phyloP scores from a whole-genome alignment of 2,113 vertebrate species.

The Pungitius pungitius region DNA sequence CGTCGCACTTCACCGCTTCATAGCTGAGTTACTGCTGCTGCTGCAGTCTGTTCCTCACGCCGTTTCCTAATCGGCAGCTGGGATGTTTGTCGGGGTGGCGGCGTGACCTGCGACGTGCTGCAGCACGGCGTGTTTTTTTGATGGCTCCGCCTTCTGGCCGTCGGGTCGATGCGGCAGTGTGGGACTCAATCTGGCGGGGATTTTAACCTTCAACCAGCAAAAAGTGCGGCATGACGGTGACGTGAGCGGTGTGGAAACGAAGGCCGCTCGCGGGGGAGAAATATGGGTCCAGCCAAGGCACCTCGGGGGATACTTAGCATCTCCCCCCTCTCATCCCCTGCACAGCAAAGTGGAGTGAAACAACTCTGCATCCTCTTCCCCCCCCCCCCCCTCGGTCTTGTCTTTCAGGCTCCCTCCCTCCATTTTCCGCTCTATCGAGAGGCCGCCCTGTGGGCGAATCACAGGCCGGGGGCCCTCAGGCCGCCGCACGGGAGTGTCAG shows the following conservation, averaged over 20 bases:
- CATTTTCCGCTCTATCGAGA: conserved; percentile 67
- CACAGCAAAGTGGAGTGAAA: conserved; percentile 44
- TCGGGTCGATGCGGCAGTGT: neutral
- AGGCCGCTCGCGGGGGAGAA: conserved; percentile 33
- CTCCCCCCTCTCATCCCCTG: conserved; percentile 38
- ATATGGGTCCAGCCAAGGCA: conserved; percentile 40
- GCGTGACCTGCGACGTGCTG: too few relatives aligned
- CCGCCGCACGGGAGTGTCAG: conserved; percentile 68
- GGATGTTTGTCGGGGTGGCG: neutral
- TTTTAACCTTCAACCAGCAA: neutral
- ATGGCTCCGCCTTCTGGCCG: neutral
- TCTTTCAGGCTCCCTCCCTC: conserved; percentile 46
- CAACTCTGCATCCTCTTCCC: conserved; percentile 43
- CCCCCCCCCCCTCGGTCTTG: conserved; percentile 43
- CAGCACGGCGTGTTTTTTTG: neutral
- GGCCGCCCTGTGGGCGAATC: conserved; percentile 70
- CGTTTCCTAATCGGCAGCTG: neutral
- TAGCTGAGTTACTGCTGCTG: too few relatives aligned
- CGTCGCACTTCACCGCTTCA: neutral
- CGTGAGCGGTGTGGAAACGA: conserved; percentile 20
- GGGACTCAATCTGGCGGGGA: neutral
- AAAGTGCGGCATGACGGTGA: conserved; percentile 14
- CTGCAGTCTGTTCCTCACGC: neutral
- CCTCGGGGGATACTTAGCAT: conserved; percentile 47
- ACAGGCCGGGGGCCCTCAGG: conserved; percentile 59